Conservation (phyloP, 2,888 invertebrate genomes). For the Idaea straminata region DNA sequence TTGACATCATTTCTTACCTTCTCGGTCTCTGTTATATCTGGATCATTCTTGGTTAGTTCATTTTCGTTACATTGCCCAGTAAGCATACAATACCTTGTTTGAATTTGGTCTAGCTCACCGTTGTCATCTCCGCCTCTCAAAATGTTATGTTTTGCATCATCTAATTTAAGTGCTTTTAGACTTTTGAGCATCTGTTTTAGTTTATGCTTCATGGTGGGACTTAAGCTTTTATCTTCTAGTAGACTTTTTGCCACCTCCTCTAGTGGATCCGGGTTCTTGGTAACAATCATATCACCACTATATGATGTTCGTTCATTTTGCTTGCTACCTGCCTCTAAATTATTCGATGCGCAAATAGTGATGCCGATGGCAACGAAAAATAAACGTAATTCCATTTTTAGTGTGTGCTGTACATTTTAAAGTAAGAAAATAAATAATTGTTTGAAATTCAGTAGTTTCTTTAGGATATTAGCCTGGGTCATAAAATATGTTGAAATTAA, state of each 20-base stretch:
- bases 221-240: too few relatives aligned
- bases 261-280: too few relatives aligned
- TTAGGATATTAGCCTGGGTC: not conserved
- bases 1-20: slow-evolving; percentile 24
- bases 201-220: too few relatives aligned
- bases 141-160: too few relatives aligned
- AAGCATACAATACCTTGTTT: too few relatives aligned
- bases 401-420: not conserved
- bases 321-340: not conserved
- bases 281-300: too few relatives aligned
- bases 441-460: not conserved
- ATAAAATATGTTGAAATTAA: not conserved
- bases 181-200: not conserved
- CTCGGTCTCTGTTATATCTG: slow-evolving; percentile 5
- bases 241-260: too few relatives aligned
- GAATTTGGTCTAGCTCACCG: not conserved
- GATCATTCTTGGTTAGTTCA: too few relatives aligned
- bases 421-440: not conserved
- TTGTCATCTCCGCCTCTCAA: not conserved
- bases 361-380: not conserved
- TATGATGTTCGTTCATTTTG: not conserved
- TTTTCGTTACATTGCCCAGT: too few relatives aligned
- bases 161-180: not conserved
- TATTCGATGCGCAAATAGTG: not conserved
- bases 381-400: not conserved